These are phyloP conservation scores for Carollia perspicillata DNA, from an alignment of 2,113 vertebrate genomes.

Conservation along the genomic window DNA sequence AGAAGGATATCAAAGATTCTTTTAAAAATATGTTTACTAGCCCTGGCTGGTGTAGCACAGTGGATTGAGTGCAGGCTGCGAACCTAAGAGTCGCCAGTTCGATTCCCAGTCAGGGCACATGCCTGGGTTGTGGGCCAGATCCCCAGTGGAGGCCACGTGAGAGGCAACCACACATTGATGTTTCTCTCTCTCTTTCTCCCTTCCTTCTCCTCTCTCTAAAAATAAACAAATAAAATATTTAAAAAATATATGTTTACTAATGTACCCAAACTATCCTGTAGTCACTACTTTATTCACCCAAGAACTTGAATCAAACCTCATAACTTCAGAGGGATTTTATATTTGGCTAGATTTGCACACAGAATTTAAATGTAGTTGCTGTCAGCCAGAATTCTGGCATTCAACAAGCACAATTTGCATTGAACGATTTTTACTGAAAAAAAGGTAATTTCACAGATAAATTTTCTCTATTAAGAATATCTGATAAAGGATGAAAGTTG, in stretches of 20 bases:
- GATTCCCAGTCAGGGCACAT: too few species aligned
- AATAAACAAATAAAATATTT: too few species aligned
- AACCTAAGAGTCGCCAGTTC: too few species aligned
- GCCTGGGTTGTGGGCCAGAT: too few species aligned
- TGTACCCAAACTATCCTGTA: background rate
- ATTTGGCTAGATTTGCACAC: conserved; percentile 14
- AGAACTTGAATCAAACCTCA: background rate
- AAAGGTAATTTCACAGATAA: conserved; percentile 46
- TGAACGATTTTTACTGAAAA: conserved; percentile 52
- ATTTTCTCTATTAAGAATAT: conserved; percentile 62
- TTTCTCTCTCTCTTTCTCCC: too few species aligned
- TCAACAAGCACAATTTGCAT: conserved; percentile 40
- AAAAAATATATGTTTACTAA: background rate
- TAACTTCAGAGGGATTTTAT: conserved; percentile 24
- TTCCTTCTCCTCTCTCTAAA: too few species aligned
- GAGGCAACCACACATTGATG: too few species aligned
- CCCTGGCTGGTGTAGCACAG: too few species aligned
- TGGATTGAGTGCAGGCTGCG: too few species aligned
- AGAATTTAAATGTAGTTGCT: conserved; percentile 36
- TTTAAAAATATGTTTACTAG: background rate
- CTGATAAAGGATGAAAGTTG: conserved; percentile 56
- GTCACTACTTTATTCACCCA: conserved; percentile 1
- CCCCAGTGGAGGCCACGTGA: too few species aligned
- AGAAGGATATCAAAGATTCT: background rate
- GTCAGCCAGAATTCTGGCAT: conserved; percentile 27